Base-by-base conservation (phyloP, 1,140 invertebrate genomes). In the Phymastichus coffea region DNA sequence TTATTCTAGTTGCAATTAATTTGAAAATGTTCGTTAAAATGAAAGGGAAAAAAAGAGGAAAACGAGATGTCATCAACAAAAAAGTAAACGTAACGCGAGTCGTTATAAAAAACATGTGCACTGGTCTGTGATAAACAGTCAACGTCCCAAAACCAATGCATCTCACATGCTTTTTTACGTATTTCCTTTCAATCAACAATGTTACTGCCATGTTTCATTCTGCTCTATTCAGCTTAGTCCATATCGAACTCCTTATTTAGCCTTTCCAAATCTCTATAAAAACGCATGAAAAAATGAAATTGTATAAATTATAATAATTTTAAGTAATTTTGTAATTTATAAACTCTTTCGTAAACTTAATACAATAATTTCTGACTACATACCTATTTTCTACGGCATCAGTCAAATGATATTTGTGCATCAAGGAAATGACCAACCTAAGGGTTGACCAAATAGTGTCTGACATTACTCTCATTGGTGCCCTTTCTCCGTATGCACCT, bases 401-500 rank as follows among this genome's bases (percentile, higher is more conserved):
- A 65, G 87, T 85, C 23, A 97, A 81, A 70, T 97, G 90, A 67
- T 85, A 83, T 71, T 89, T 87, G 62, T 93, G 89, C 84, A 97
- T 87, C 35, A 97, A 80, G 14, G 92, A 90, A 26, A 97, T 80
- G 38, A 95, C 92, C 84, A 97, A 92, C 73, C 93, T 85, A 28
- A 99, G 80, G 1, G 93, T 97, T 22, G 88, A 90, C 96, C 97
- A 99, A 77, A 99, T 97, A 25, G 91, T 92, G 62, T 93, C 89
- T 0, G 94, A 97, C 90, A 95, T 94, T 56, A 83, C 79, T 68
- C 84, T 85, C n/a, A 78, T 82, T 37, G 85, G 77, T 53, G 70
- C 70, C 23, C 60, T 79, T 65, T 75, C 80, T 26, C 75, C 82
- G 68, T 70, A 81, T 57, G 68, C 77, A 55, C 78, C 87, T 77